These are phyloP conservation scores for Oreochromis niloticus DNA, from an alignment of 2,113 vertebrate genomes.

Conservation along the genomic window DNA sequence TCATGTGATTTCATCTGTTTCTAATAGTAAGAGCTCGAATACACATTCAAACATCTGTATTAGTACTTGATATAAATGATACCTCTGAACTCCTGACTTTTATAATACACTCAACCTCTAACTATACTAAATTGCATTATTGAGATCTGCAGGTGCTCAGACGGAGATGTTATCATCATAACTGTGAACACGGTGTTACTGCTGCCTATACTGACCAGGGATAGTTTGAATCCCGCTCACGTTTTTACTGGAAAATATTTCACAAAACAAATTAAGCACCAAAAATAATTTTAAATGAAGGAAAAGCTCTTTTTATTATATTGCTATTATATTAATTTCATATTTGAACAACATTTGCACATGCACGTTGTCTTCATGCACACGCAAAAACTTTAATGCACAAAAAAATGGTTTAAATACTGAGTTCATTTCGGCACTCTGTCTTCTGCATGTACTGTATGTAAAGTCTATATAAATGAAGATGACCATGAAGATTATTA, in stretches of 20 bases:
- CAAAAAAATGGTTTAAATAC: background rate
- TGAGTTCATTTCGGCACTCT: background rate
- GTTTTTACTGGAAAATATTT: background rate
- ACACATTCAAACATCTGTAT: background rate
- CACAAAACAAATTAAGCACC: background rate
- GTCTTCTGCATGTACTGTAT: background rate
- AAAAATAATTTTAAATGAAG: background rate
- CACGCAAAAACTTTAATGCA: background rate
- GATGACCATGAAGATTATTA: rapidly evolving
- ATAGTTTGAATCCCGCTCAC: background rate
- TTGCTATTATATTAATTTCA: background rate
- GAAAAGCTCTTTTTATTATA: background rate
- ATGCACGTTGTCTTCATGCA: background rate
- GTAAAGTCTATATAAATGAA: background rate
- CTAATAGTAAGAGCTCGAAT: background rate
- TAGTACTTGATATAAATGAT: background rate
- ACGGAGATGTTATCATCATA: background rate
- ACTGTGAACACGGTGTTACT: background rate
- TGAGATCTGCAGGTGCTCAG: background rate
- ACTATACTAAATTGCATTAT: background rate
- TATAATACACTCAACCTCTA: background rate
- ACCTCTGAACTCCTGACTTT: background rate
- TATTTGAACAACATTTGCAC: background rate
- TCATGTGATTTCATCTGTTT: background rate
- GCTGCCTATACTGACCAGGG: background rate